Evolutionary conservation across 2,113 vertebrate genomes (phyloP).

Genomic region (Percopsis transmontana): DNA sequence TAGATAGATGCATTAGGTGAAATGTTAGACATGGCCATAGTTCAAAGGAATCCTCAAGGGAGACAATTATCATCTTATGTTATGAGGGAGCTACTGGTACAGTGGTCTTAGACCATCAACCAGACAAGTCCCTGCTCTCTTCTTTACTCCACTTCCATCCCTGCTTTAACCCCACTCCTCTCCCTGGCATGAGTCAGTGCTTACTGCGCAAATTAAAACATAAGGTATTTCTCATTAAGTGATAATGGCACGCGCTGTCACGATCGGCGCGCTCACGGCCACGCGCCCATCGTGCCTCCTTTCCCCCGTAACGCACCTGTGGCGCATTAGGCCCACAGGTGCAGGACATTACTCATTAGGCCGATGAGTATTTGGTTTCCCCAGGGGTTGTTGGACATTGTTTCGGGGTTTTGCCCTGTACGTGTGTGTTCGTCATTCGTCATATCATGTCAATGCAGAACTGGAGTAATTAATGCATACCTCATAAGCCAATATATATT

Average conservation of each 20-base stretch:
- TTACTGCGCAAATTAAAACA: conserved; percentile 8
- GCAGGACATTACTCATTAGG: too few relatives aligned
- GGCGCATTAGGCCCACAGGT: too few relatives aligned
- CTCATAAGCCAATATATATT: not conserved
- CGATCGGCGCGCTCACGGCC: too few relatives aligned
- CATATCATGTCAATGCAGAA: not conserved
- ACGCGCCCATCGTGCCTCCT: too few relatives aligned
- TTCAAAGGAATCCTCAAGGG: conserved; percentile 33
- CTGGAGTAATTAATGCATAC: not conserved
- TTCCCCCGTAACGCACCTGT: too few relatives aligned
- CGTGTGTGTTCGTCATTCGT: too few relatives aligned
- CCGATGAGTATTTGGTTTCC: too few relatives aligned
- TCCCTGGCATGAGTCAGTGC: conserved; percentile 9
- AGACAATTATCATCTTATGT: conserved; percentile 24
- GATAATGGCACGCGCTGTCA: not conserved
- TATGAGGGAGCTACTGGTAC: conserved; percentile 1
- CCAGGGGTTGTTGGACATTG: too few relatives aligned
- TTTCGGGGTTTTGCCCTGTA: too few relatives aligned
- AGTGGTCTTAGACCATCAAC: conserved; percentile 24
- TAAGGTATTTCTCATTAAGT: conserved; percentile 15
- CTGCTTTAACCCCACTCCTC: not conserved
- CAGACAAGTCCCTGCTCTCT: not conserved
- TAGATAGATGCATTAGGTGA: conserved; percentile 23
- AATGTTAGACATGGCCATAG: conserved; percentile 19
- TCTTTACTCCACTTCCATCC: not conserved